A percentile compares a stretch with the other conserved stretches of the same genome.
Conservation (phyloP, 2,888 invertebrate species). For the Pegoplata infirma region DNA sequence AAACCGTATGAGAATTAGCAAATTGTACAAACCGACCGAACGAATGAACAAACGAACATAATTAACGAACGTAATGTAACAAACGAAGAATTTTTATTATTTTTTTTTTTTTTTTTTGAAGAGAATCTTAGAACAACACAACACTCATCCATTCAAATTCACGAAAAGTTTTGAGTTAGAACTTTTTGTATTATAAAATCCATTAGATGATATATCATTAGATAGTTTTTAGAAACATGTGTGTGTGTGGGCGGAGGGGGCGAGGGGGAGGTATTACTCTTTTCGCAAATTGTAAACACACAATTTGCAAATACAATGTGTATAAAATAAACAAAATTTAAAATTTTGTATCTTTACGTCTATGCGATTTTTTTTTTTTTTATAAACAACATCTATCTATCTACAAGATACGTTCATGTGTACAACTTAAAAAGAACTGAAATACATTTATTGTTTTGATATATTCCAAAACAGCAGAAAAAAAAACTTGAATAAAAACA, state of each 20-base stretch:
- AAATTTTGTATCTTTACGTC: slow-evolving; percentile 20
- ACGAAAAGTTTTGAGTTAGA: neutral
- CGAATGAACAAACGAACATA: slow-evolving; percentile 1
- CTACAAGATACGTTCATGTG: slow-evolving; percentile 59
- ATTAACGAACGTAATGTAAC: slow-evolving; percentile 39
- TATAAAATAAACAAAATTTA: slow-evolving; percentile 39
- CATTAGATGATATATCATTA: slow-evolving; percentile 25
- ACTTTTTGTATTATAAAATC: neutral
- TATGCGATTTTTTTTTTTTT: slow-evolving; percentile 31
- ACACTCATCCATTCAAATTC: neutral
- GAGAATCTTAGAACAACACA: neutral
- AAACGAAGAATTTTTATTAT: slow-evolving; percentile 26
- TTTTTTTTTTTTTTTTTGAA: too few species aligned
- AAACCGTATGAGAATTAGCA: slow-evolving; percentile 59
- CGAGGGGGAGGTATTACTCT: slow-evolving; percentile 49
- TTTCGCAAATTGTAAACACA: slow-evolving; percentile 8
- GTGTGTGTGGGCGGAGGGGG: slow-evolving; percentile 43
- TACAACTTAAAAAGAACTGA: slow-evolving; percentile 64
- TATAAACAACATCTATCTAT: neutral
- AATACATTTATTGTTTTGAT: slow-evolving; percentile 48
- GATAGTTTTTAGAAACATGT: slow-evolving; percentile 19
- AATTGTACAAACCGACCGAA: slow-evolving; percentile 45
- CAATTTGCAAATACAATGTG: slow-evolving; percentile 38
- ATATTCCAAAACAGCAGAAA: slow-evolving; percentile 51
- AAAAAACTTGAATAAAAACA: slow-evolving; percentile 23